Conservation (phyloP, 1,140 invertebrate genomes). For the Bombus impatiens region DNA sequence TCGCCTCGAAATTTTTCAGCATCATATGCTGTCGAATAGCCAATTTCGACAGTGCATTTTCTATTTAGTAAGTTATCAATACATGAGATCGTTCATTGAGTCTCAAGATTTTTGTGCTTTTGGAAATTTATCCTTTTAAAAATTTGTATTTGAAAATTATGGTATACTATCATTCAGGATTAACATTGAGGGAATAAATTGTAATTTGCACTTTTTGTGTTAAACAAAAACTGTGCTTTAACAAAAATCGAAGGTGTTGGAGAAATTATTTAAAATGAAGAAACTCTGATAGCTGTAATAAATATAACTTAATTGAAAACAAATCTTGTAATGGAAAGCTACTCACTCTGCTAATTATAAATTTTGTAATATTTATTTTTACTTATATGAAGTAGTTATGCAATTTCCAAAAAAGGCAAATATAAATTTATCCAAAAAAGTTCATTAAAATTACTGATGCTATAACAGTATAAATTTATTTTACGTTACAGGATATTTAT, state of each 20-base stretch:
- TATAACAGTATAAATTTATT: not conserved
- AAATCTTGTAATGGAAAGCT: not conserved
- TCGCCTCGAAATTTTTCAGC: not conserved
- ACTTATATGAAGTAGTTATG: not conserved
- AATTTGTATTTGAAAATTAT: not conserved
- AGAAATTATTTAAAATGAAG: not conserved
- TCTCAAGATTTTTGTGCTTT: constrained; percentile 14
- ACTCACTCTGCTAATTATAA: not conserved
- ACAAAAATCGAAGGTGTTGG: not conserved
- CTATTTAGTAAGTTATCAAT: not conserved
- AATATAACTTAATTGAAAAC: not conserved
- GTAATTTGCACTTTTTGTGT: not conserved
- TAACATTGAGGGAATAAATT: not conserved
- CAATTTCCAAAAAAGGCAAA: not conserved
- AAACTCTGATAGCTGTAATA: not conserved
- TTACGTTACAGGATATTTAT: not conserved
- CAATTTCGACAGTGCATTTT: not conserved
- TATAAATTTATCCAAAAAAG: not conserved
- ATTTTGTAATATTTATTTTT: not conserved
- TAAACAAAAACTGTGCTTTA: not conserved
- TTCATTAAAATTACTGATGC: not conserved
- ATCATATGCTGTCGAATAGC: not conserved
- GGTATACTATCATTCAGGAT: not conserved
- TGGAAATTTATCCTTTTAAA: not conserved
- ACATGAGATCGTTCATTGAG: not conserved